These are phyloP conservation scores for Ptychadena robeensis DNA, from an alignment of 2,797 vertebrate genomes.

Conservation along the genomic window DNA sequence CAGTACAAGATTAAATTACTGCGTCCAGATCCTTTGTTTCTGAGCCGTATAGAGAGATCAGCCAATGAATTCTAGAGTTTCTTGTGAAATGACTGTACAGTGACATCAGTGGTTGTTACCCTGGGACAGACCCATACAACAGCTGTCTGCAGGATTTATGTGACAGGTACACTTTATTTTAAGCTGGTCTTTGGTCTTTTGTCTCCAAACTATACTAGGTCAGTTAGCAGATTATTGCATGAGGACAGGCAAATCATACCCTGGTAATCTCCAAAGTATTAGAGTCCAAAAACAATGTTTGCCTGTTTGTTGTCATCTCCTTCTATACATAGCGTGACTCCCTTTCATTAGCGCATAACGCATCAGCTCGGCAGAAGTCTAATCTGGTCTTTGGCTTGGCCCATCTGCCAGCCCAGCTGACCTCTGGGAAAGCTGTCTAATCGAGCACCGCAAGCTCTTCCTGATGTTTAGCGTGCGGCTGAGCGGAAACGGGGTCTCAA, in stretches of 20 bases:
- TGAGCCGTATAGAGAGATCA: background rate
- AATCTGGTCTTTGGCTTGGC: slow-evolving; percentile 40
- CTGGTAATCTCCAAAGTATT: slow-evolving; percentile 1
- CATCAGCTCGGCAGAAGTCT: slow-evolving; percentile 30
- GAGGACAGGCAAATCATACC: background rate
- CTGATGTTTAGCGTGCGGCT: slow-evolving; percentile 45
- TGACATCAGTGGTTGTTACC: background rate
- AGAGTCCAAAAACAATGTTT: slow-evolving; percentile 26
- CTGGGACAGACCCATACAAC: background rate
- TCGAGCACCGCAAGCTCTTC: slow-evolving; percentile 16
- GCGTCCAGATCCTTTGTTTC: background rate
- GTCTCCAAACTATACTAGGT: background rate
- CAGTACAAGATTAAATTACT: no score
- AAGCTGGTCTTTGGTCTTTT: background rate
- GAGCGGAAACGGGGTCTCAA: slow-evolving; percentile 39
- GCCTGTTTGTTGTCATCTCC: slow-evolving; percentile 20
- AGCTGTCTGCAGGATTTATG: background rate
- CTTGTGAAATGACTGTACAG: background rate
- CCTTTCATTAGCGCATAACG: slow-evolving; percentile 39
- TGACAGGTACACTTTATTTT: background rate
- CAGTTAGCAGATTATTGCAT: background rate
- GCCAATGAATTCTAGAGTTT: background rate
- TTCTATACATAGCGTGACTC: slow-evolving; percentile 37
- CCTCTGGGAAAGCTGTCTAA: slow-evolving; percentile 48
- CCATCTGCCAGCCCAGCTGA: slow-evolving; percentile 55